A percentile compares a stretch with the other conserved stretches of the same genome.
These are phyloP conservation scores for Glaucidium brasilianum DNA, from an alignment of 2,113 vertebrate species.

Conservation along the genomic window DNA sequence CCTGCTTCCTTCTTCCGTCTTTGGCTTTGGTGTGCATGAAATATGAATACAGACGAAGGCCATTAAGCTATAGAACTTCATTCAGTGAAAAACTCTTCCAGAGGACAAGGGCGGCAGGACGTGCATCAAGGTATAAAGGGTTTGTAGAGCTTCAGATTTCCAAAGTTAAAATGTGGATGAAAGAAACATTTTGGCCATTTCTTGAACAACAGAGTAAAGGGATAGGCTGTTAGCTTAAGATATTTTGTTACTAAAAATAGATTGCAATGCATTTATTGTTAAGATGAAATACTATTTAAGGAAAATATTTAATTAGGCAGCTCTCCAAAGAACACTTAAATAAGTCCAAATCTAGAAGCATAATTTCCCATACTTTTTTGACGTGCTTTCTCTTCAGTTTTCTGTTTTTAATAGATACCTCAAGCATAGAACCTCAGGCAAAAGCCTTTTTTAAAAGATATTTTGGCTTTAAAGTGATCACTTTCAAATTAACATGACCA, in stretches of 20 bases:
- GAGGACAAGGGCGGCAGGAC: constrained; percentile 86
- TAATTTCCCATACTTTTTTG: not conserved
- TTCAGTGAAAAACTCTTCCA: constrained; percentile 92
- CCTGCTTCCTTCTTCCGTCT: constrained; percentile 58
- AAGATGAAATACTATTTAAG: not conserved
- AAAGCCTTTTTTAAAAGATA: not conserved
- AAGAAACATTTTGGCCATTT: not conserved
- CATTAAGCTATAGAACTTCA: constrained; percentile 89
- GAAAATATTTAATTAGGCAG: not conserved
- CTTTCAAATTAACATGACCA: not conserved
- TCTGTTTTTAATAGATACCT: not conserved
- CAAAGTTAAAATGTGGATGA: not conserved
- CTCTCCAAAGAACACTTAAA: not conserved
- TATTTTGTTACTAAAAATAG: not conserved
- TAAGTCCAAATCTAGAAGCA: not conserved
- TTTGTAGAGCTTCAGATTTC: not conserved
- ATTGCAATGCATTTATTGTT: not conserved
- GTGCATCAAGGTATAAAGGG: constrained; percentile 85
- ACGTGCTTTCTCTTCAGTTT: not conserved
- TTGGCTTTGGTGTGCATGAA: constrained; percentile 71
- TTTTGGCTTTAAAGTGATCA: not conserved
- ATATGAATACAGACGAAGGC: constrained; percentile 82
- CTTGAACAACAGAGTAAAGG: not conserved
- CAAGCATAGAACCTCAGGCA: not conserved
- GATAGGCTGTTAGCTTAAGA: not conserved